A percentile compares a stretch with the other conserved stretches of the same genome.
Evolutionary conservation across 2,888 invertebrate genomes (phyloP).

Genomic region (Oscheius myriophilus): DNA sequence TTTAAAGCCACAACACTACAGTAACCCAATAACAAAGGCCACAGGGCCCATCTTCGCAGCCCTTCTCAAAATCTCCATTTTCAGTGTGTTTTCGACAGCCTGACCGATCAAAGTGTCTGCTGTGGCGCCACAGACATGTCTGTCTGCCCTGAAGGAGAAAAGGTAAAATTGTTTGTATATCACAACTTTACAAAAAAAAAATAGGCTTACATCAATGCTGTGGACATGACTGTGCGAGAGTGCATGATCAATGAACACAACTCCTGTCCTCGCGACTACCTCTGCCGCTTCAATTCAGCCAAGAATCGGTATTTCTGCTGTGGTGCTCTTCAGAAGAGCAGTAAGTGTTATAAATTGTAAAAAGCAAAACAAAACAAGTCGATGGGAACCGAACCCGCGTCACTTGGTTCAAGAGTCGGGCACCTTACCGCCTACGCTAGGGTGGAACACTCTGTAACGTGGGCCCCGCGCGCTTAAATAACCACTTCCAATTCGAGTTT

Average conservation of each 20-base stretch:
- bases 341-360: background rate
- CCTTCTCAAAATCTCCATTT: no score
- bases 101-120: constrained; percentile 58
- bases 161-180: constrained; percentile 20
- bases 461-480: background rate
- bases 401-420: no score
- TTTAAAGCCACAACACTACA: no score
- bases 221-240: constrained; percentile 57
- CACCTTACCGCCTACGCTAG: no score
- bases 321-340: constrained; percentile 45
- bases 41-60: no score
- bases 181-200: background rate
- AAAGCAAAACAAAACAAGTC: no score
- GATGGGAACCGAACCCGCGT: no score
- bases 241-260: constrained; percentile 60
- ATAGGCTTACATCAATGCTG: constrained; percentile 61
- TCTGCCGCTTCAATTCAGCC: constrained; percentile 58
- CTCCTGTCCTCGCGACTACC: constrained; percentile 58
- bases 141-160: constrained; percentile 62
- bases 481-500: background rate
- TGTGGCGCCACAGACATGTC: constrained; percentile 64
- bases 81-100: constrained; percentile 50
- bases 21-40: no score
- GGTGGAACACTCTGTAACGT: no score
- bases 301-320: constrained; percentile 63